Evolutionary conservation across 2,888 invertebrate genomes (phyloP).

Genomic region (Epinotia brunnichana): DNA sequence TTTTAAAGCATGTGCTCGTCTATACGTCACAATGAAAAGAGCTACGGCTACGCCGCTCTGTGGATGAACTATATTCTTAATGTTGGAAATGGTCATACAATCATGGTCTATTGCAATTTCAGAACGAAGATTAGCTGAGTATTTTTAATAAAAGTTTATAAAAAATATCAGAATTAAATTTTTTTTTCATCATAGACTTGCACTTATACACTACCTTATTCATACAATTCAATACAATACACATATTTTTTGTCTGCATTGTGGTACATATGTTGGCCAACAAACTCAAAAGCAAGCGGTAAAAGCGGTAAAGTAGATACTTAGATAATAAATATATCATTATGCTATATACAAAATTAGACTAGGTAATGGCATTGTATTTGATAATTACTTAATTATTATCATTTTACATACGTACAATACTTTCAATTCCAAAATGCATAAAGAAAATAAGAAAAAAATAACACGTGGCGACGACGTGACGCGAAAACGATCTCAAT

Average conservation of each 20-base stretch:
- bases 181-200: too few species aligned
- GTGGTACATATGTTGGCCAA: background rate
- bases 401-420: background rate
- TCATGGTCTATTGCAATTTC: background rate
- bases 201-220: too few species aligned
- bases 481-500: conserved; percentile 37
- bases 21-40: background rate
- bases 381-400: background rate
- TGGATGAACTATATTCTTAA: background rate
- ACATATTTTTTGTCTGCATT: too few species aligned
- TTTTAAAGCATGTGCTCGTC: background rate
- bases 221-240: too few species aligned
- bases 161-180: too few species aligned
- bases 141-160: too few species aligned
- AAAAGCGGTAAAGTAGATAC: too few species aligned
- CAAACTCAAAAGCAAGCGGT: background rate
- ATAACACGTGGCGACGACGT: conserved; percentile 13
- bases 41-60: background rate
- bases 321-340: too few species aligned
- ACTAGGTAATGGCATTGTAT: background rate
- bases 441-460: background rate
- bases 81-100: background rate
- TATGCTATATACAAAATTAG: too few species aligned
- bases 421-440: background rate
- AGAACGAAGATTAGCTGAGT: too few species aligned